Conservation (phyloP, 2,888 invertebrate genomes). For the Nebria salina region DNA sequence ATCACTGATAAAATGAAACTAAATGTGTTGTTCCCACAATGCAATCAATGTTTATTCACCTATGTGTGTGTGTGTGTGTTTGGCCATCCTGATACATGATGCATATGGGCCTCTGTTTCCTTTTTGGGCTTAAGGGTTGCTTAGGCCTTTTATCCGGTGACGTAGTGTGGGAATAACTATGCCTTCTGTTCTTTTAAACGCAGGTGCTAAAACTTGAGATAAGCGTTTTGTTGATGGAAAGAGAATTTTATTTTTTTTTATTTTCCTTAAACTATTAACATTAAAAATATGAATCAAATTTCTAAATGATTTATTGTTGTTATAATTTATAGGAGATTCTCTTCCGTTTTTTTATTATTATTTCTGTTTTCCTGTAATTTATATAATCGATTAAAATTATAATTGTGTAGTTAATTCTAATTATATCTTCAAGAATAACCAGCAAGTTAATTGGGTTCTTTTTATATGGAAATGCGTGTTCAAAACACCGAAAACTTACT, state of each 20-base stretch:
- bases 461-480: neutral
- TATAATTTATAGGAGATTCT: neutral
- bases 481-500: neutral
- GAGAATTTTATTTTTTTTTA: neutral
- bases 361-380: neutral
- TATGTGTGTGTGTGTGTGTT: neutral
- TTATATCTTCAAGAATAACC: neutral
- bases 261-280: neutral
- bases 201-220: neutral
- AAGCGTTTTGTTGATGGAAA: neutral
- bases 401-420: neutral
- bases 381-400: neutral
- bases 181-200: neutral
- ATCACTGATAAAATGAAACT: neutral
- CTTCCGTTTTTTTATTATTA: neutral
- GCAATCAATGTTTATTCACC: neutral
- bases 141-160: neutral
- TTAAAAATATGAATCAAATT: no score
- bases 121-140: neutral
- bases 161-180: conserved; percentile 1
- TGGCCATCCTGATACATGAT: no score
- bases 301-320: neutral
- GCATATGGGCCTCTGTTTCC: neutral
- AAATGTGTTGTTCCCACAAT: neutral
- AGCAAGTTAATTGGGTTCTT: neutral